Evolutionary conservation across 2,888 invertebrate genomes (phyloP).

Genomic region (Chydorus sphaericus): DNA sequence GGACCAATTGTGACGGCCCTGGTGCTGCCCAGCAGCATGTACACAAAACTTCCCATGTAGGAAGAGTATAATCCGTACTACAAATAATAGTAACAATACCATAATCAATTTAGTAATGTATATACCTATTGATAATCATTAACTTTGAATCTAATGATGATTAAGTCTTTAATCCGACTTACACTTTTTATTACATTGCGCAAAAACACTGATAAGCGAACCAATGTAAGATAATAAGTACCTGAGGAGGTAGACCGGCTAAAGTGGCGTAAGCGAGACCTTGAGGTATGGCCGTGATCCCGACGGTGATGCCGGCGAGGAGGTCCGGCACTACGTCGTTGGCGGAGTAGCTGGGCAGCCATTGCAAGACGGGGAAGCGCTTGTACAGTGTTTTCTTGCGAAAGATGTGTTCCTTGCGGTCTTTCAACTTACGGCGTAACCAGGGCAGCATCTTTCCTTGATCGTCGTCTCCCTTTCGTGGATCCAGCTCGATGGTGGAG

Average conservation of each 20-base stretch:
- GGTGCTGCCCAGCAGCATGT: constrained; percentile 78
- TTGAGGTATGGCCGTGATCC: constrained; percentile 83
- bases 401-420: not conserved
- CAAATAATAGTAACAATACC: too few relatives aligned
- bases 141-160: too few relatives aligned
- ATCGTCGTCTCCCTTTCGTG: too few relatives aligned
- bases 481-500: too few relatives aligned
- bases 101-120: too few relatives aligned
- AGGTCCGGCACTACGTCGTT: constrained; percentile 65
- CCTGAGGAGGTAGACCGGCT: constrained; percentile 65
- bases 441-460: too few relatives aligned
- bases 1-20: constrained; percentile 88
- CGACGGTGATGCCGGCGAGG: constrained; percentile 85
- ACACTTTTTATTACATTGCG: too few relatives aligned
- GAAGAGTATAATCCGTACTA: constrained; percentile 84
- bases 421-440: too few relatives aligned
- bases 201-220: too few relatives aligned
- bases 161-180: too few relatives aligned
- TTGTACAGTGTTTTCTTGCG: constrained; percentile 50
- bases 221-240: constrained; percentile 25
- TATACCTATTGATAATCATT: too few relatives aligned
- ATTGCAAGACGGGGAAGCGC: constrained; percentile 54
- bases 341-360: constrained; percentile 59
- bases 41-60: constrained; percentile 81
- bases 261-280: constrained; percentile 81